phyloP scores from a whole-genome alignment of 1,140 invertebrate species.

The Drosophila lacertosa region DNA sequence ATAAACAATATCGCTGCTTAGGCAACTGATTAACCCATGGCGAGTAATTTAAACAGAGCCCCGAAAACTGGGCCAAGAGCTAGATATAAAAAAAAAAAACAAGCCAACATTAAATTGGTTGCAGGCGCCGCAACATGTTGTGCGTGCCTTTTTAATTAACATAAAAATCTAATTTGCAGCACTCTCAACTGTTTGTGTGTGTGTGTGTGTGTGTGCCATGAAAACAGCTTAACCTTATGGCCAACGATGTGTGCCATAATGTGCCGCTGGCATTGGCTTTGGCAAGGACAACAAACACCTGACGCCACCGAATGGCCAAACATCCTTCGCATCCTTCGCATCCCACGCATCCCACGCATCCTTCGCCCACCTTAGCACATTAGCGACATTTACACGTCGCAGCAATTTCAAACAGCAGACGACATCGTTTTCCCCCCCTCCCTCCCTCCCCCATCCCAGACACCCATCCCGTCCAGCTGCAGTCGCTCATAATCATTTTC shows the following conservation, averaged over 20 bases:
- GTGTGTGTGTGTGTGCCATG: slow-evolving; percentile 48
- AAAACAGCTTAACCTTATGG: slow-evolving; percentile 81
- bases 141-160: slow-evolving; percentile 78
- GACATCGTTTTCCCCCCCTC: slow-evolving; percentile 43
- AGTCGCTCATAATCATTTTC: slow-evolving; percentile 80
- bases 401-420: slow-evolving; percentile 80
- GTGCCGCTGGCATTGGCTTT: slow-evolving; percentile 74
- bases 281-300: slow-evolving; percentile 70
- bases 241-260: slow-evolving; percentile 79
- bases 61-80: slow-evolving; percentile 23
- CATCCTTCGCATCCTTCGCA: slow-evolving; percentile 22
- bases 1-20: slow-evolving; percentile 12
- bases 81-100: slow-evolving; percentile 2
- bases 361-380: slow-evolving; percentile 58
- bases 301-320: slow-evolving; percentile 56
- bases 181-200: slow-evolving; percentile 56
- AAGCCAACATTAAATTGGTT: slow-evolving; percentile 11
- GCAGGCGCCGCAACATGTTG: slow-evolving; percentile 45
- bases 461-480: slow-evolving; percentile 6
- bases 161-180: slow-evolving; percentile 81
- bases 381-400: slow-evolving; percentile 81
- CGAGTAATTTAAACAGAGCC: neutral
- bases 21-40: slow-evolving; percentile 25
- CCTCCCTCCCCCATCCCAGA: neutral
- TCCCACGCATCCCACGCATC: slow-evolving; percentile 1